Conservation (phyloP, 53 echinoderm and acorn worm genomes). For the Echinometra lucunter region DNA sequence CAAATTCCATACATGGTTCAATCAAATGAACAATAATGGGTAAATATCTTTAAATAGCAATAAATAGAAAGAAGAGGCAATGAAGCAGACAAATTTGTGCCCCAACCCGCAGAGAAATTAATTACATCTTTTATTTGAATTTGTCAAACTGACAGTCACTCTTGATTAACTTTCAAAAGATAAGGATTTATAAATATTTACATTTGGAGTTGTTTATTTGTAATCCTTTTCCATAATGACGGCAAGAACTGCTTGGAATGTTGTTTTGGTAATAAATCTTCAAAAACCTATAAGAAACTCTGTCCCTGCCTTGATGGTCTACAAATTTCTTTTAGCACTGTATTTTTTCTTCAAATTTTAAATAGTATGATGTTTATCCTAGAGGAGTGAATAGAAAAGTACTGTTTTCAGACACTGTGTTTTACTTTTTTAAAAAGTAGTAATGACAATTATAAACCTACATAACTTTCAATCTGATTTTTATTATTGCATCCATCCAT, state of each 20-base stretch:
- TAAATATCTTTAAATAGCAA: background rate
- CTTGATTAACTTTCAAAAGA: slow-evolving; percentile 34
- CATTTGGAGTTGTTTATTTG: slow-evolving; percentile 24
- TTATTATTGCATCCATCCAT: no score
- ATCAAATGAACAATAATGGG: background rate
- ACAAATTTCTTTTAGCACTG: no score
- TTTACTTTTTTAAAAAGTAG: no score
- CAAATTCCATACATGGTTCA: background rate
- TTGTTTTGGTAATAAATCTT: background rate
- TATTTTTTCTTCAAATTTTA: no score
- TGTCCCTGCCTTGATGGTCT: no score
- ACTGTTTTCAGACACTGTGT: no score
- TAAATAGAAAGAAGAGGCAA: background rate
- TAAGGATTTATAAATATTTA: slow-evolving; percentile 23
- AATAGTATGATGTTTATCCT: no score
- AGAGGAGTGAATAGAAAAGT: no score
- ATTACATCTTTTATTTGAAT: slow-evolving; percentile 17
- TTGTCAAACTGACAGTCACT: slow-evolving; percentile 23
- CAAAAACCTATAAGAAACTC: no score
- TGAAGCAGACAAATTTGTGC: background rate
- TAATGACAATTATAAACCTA: no score
- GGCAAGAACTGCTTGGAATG: background rate
- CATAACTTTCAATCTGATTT: no score
- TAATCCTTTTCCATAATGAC: background rate
- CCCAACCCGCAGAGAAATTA: background rate